Base-by-base conservation (phyloP, 2,888 invertebrate genomes). In the Gibbula magus region DNA sequence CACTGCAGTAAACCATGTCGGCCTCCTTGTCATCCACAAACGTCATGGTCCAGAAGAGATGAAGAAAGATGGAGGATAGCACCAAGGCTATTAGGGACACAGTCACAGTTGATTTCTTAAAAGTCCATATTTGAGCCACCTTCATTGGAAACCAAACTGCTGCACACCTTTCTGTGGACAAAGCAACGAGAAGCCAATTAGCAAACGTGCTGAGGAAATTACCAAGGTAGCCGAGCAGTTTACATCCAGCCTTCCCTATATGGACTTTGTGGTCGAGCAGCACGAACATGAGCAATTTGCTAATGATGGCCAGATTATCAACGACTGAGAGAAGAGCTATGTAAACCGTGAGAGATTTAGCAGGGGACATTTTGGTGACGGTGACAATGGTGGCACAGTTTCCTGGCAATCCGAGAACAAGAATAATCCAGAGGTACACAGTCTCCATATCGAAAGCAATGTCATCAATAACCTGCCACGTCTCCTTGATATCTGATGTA, bases 131-230 rank as follows among this genome's bases (percentile, higher is more conserved):
- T 39, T 70, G 67, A 20, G 70, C 78, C n/a, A 78, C 52, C 16
- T 78, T 66, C 4, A 78, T 52, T 5, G 78, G 78, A 32, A 67
- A 78, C 78, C 78, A 78, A n/a, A 78, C 78, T 10, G 78, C 78
- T n/a, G 53, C 78, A 53, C 39, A 74, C 25, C 74, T 20, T 67
- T 84, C 84, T 7, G 79, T 67, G 51, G 83, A 83, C 75, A 84
- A 81, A 20, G 82, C 74, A 4, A 83, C 78, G 20, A 84, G 79
- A 22, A 84, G 61, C 84, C 84, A 84, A 79, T 83, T 83, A 10
- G 83, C 79, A 61, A 81, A 77, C 39, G 79, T 82, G 73, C 53
- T 20, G 35, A 80, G 32, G 78, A 67, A 78, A 54, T 75, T 54
- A 25, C 75, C 52, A 29, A 81, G 20, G 66, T 61, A 79, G 53